Base-by-base conservation (phyloP, 1,140 invertebrate genomes). In the Gryllus bimaculatus region DNA sequence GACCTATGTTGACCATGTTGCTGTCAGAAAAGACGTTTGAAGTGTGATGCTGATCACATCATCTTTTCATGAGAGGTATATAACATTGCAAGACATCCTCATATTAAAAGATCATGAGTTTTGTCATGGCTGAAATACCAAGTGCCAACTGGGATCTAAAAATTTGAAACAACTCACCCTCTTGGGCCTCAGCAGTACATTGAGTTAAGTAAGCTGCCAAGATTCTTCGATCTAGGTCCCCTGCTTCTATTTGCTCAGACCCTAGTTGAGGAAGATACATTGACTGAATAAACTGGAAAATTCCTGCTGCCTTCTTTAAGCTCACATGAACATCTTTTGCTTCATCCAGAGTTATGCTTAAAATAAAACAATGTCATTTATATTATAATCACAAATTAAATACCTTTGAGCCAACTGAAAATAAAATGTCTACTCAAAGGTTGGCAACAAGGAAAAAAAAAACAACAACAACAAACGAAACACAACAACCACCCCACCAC, bases 161-260 rank as follows among this genome's bases (percentile, higher is more conserved):
- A 39, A 39, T 39, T 39, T 39, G 26, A 39, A 39, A 39, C 26
- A 39, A 39, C 26, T 39, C 26, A 91, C 90, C 89, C 88, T 93
- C 92, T 84, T 93, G 92, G 8, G 92, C 92, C 85, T 93, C 92
- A 49, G 91, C 92, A 66, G 90, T 91, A 83, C 90, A 92, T 82
- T 93, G 92, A 83, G 89, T 88, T 15, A 91, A 85, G 83, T 93
- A 93, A 49, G 91, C 91, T 81, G 88, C 89, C 77, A 92, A 82
- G 21, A 93, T 86, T 48, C 89, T 84, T 18, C 87, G 86, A 83
- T 93, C 91, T 79, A 90, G 86, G 85, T 93, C 92, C 79, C 88
- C 88, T 74, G 88, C 90, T 73, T 88, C 82, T 49, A 85, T 82
- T 48, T 86, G 84, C 81, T 86, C 86, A 26, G 87, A 87, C 13